Conservation (phyloP, 2,113 vertebrate genomes). For the Bos taurus region DNA sequence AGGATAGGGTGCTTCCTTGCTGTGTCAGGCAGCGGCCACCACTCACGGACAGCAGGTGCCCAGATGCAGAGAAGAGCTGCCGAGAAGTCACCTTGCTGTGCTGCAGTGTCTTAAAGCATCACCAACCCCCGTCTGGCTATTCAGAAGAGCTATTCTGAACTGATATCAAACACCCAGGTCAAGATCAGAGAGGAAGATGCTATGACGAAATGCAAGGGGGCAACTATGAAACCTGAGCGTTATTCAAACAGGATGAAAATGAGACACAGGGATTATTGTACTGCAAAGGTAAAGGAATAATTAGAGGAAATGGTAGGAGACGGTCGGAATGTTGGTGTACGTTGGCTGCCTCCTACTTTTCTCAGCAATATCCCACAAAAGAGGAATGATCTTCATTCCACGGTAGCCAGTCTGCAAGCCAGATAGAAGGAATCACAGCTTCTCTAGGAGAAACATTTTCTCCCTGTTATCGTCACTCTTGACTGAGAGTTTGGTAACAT, state of each 20-base stretch:
- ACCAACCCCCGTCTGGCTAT: not conserved
- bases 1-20: not conserved
- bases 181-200: not conserved
- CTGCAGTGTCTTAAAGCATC: not conserved
- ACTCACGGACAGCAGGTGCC: not conserved
- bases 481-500: not conserved
- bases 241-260: not conserved
- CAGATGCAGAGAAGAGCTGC: not conserved
- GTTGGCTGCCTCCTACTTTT: not conserved
- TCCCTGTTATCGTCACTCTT: not conserved
- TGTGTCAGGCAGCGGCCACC: not conserved
- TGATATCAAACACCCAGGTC: not conserved
- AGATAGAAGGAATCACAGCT: not conserved
- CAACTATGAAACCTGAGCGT: not conserved
- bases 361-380: not conserved
- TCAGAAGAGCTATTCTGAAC: not conserved
- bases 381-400: not conserved
- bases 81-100: not conserved
- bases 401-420: not conserved
- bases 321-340: not conserved
- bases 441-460: not conserved
- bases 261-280: not conserved
- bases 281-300: not conserved
- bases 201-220: not conserved
- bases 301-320: not conserved